Conservation (phyloP, 2,888 invertebrate species). For the Craniophora ligustri region DNA sequence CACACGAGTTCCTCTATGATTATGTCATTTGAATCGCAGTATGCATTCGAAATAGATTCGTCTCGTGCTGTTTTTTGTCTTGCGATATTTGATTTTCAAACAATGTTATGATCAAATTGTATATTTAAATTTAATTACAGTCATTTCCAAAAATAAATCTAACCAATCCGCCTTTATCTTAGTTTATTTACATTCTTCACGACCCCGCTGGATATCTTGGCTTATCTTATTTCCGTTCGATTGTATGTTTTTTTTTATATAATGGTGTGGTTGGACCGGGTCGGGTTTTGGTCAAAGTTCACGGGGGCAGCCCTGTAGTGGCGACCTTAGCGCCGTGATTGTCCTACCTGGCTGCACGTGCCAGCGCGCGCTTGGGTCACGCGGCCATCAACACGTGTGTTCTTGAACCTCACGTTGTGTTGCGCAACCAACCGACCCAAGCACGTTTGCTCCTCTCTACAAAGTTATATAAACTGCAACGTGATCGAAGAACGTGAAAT, state of each 20-base stretch:
- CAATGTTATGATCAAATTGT: not conserved
- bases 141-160: no score
- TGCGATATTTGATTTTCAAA: not conserved
- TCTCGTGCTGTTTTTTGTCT: conserved; percentile 19
- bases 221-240: conserved; percentile 42
- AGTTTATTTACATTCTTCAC: conserved; percentile 16
- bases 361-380: conserved; percentile 70
- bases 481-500: conserved; percentile 80
- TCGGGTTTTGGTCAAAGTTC: conserved; percentile 39
- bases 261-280: not conserved
- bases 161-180: conserved; percentile 1
- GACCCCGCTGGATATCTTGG: conserved; percentile 13
- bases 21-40: conserved; percentile 43
- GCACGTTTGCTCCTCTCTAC: conserved; percentile 77
- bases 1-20: conserved; percentile 45
- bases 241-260: conserved; percentile 2
- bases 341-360: conserved; percentile 72
- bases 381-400: conserved; percentile 80
- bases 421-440: conserved; percentile 74
- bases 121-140: no score
- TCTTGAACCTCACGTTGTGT: conserved; percentile 85
- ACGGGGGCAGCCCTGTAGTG: conserved; percentile 32
- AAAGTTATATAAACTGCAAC: conserved; percentile 85
- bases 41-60: conserved; percentile 40
- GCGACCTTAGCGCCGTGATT: conserved; percentile 67